phyloP scores from a whole-genome alignment of 2,888 invertebrate genomes.

The Yponomeuta plumbellus region DNA sequence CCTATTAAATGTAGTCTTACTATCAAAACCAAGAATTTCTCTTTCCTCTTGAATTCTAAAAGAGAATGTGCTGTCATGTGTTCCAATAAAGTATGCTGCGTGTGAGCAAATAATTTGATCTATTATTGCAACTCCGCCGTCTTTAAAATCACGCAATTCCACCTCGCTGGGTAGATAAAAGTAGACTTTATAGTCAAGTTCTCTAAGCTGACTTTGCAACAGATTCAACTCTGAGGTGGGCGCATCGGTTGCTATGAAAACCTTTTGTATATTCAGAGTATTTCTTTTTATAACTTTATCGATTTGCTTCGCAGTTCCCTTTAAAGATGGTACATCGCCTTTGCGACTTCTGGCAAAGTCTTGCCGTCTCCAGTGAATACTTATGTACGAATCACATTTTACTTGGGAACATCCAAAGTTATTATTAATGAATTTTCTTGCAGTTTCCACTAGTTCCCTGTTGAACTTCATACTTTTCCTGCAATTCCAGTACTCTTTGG shows the following conservation, averaged over 20 bases:
- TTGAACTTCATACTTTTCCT: constrained; percentile 95
- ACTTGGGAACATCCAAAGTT: constrained; percentile 41
- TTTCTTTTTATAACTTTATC: constrained; percentile 73
- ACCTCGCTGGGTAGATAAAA: constrained; percentile 55
- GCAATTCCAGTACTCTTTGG: constrained; percentile 88
- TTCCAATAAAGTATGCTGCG: constrained; percentile 92
- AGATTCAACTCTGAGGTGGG: constrained; percentile 71
- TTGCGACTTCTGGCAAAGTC: constrained; percentile 89
- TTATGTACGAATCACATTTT: constrained; percentile 83
- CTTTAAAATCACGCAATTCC: constrained; percentile 77
- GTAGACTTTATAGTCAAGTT: constrained; percentile 43
- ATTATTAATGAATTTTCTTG: constrained; percentile 75
- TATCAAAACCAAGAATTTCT: constrained; percentile 92
- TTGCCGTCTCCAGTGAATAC: constrained; percentile 90
- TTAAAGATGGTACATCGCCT: constrained; percentile 86
- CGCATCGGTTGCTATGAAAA: constrained; percentile 94
- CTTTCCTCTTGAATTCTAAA: constrained; percentile 98
- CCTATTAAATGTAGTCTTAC: constrained; percentile 90
- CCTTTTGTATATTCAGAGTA: constrained; percentile 43
- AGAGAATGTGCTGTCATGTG: constrained; percentile 96
- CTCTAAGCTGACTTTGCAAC: constrained; percentile 59
- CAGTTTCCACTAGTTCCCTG: constrained; percentile 79
- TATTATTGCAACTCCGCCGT: constrained; percentile 93
- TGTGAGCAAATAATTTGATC: constrained; percentile 97
- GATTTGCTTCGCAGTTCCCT: constrained; percentile 86